These are phyloP conservation scores for Teinopalpus imperialis DNA, from an alignment of 2,888 invertebrate species.

Conservation along the genomic window DNA sequence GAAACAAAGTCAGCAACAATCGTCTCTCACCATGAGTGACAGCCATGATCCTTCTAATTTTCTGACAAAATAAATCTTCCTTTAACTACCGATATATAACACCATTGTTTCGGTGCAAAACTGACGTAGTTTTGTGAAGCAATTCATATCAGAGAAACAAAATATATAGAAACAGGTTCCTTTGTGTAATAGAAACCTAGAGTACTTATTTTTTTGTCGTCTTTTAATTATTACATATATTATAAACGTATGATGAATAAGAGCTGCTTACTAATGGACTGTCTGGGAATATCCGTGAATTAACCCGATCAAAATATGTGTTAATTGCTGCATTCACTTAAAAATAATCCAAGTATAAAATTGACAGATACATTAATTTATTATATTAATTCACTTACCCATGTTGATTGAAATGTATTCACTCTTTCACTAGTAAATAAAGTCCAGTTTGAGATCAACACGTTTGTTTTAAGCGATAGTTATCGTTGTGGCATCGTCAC, in stretches of 20 bases:
- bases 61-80: constrained; percentile 40
- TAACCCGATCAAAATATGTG: constrained; percentile 7
- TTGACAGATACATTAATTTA: no score
- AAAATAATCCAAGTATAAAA: no score
- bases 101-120: constrained; percentile 44
- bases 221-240: constrained; percentile 22
- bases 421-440: constrained; percentile 62
- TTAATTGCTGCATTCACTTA: constrained; percentile 6
- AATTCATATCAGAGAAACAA: neutral
- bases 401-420: constrained; percentile 57
- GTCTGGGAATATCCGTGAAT: constrained; percentile 7
- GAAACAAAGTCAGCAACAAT: constrained; percentile 40
- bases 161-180: neutral
- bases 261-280: neutral
- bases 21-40: constrained; percentile 51
- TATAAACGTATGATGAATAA: constrained; percentile 2
- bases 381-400: constrained; percentile 51
- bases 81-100: constrained; percentile 40
- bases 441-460: constrained; percentile 66
- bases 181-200: neutral
- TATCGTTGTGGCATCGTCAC: constrained; percentile 73
- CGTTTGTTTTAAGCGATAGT: constrained; percentile 52
- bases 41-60: constrained; percentile 51
- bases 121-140: constrained; percentile 27
- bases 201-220: neutral